These are phyloP conservation scores for Trichechus manatus DNA, from an alignment of 2,113 vertebrate genomes.

Conservation along the genomic window DNA sequence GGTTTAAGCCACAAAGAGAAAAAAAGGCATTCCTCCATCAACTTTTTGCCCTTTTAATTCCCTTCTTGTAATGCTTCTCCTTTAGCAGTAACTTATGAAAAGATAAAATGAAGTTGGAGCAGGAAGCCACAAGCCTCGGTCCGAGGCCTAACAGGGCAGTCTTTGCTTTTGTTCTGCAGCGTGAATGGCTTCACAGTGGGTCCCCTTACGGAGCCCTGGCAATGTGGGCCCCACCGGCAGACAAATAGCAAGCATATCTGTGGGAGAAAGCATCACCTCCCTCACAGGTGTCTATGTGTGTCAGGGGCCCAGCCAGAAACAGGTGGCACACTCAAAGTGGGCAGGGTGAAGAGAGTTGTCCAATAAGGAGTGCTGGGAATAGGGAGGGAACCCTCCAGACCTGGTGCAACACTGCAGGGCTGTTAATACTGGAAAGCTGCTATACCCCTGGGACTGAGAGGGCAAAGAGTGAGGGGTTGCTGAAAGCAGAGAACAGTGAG, in stretches of 20 bases:
- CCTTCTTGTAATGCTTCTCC: constrained; percentile 80
- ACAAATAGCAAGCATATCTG: neutral
- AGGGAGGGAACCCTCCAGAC: neutral
- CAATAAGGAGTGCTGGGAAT: neutral
- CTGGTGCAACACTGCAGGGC: neutral
- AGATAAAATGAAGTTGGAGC: constrained; percentile 82
- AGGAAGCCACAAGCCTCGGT: constrained; percentile 76
- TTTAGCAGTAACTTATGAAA: constrained; percentile 82
- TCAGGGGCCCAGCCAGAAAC: neutral
- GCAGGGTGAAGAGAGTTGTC: neutral
- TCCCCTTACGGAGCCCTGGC: neutral
- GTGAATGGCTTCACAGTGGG: neutral
- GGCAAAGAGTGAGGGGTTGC: neutral
- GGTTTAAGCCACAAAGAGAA: constrained; percentile 53
- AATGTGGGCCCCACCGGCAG: accelerated
- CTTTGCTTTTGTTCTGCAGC: constrained; percentile 54
- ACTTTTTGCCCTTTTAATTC: constrained; percentile 84
- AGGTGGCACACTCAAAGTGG: too few species aligned
- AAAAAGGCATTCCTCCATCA: constrained; percentile 75
- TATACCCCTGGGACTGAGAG: neutral
- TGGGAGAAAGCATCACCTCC: neutral
- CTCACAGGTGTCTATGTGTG: neutral
- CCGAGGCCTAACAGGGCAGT: constrained; percentile 14
- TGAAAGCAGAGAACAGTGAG: neutral
- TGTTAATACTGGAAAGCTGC: accelerated